Conservation (phyloP, 2,888 invertebrate genomes). For the Bimastos eiseni region DNA sequence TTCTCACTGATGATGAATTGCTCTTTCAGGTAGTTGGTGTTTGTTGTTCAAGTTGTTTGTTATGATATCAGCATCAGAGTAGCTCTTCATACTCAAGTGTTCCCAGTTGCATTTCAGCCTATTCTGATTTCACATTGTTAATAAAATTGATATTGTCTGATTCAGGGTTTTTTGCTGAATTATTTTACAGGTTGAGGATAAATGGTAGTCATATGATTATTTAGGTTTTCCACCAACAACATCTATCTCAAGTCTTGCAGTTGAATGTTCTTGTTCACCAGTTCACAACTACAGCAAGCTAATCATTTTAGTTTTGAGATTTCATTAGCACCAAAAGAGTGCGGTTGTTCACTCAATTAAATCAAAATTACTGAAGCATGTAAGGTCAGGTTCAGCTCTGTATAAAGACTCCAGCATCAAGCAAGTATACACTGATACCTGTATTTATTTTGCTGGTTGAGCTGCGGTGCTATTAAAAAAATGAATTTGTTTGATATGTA, state of each 20-base stretch:
- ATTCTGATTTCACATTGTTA: background rate
- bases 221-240: background rate
- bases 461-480: too few relatives aligned
- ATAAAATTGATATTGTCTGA: constrained; percentile 13
- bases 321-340: background rate
- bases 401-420: too few relatives aligned
- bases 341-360: too few relatives aligned
- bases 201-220: background rate
- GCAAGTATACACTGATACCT: too few relatives aligned
- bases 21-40: too few relatives aligned
- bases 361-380: too few relatives aligned
- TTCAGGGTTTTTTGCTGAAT: background rate
- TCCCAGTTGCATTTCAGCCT: background rate
- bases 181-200: background rate
- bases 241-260: background rate
- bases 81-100: background rate
- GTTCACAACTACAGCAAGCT: background rate
- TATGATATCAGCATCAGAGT: background rate
- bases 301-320: background rate
- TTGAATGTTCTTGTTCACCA: background rate
- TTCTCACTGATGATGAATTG: background rate
- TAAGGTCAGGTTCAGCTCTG: too few relatives aligned
- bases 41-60: background rate
- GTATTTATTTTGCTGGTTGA: too few relatives aligned
- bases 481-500: too few relatives aligned